phyloP scores from a whole-genome alignment of 2,113 vertebrate genomes.

The Irena cyanogastra region DNA sequence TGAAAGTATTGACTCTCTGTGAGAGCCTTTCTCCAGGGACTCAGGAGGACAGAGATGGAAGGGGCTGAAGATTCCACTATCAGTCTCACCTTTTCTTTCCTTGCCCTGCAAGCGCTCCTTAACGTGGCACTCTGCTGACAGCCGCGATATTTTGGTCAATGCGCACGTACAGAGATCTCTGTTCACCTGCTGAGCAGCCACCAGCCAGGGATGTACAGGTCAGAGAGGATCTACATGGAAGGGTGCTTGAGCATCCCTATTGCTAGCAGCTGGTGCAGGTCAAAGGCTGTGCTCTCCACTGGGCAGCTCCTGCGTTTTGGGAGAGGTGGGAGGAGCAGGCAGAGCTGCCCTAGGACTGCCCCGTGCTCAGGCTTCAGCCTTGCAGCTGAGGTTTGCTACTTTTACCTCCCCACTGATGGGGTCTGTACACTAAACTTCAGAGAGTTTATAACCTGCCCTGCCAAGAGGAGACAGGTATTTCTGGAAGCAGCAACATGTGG shows the following conservation, averaged over 20 bases:
- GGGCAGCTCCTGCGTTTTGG: neutral
- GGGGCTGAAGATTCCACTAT: neutral
- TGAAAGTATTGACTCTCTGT: neutral
- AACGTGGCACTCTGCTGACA: rapidly evolving
- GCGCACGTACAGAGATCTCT: neutral
- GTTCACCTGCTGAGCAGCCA: neutral
- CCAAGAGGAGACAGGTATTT: neutral
- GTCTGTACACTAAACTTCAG: neutral
- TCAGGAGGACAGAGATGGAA: neutral
- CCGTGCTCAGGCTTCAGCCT: neutral
- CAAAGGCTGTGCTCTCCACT: rapidly evolving
- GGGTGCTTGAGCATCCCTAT: neutral
- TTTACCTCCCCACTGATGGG: neutral
- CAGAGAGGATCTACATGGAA: neutral
- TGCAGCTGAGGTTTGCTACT: neutral
- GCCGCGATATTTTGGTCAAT: rapidly evolving
- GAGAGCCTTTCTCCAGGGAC: neutral
- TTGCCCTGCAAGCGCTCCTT: neutral
- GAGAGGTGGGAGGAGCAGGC: neutral
- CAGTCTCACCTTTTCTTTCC: neutral
- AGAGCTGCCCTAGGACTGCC: neutral
- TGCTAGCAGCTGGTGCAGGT: rapidly evolving
- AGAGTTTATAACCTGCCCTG: neutral
- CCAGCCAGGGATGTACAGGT: neutral
- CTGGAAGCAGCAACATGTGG: neutral